phyloP scores from a whole-genome alignment of 1,140 invertebrate genomes.

The Gryon sp. region DNA sequence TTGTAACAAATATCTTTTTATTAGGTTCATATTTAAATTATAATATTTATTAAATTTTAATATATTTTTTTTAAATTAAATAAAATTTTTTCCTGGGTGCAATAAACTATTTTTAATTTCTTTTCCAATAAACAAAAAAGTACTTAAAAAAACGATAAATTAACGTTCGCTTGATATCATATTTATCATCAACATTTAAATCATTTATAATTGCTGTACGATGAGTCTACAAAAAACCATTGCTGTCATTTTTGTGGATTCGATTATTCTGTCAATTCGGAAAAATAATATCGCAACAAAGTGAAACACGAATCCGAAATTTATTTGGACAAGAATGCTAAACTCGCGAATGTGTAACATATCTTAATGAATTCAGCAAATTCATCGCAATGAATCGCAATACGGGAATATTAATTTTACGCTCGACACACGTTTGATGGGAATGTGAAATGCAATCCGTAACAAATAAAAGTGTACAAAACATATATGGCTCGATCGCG shows the following conservation, averaged over 20 bases:
- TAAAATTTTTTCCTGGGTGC: too few species aligned
- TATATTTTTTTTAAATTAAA: too few species aligned
- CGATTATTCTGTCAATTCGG: slow-evolving; percentile 7
- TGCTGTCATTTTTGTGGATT: neutral
- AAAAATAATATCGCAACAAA: slow-evolving; percentile 9
- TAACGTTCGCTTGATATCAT: too few species aligned
- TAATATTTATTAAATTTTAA: too few species aligned
- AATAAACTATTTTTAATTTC: too few species aligned
- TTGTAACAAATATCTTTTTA: too few species aligned
- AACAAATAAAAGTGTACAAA: slow-evolving; percentile 34
- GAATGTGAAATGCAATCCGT: slow-evolving; percentile 29
- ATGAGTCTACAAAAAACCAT: too few species aligned
- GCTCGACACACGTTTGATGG: slow-evolving; percentile 17
- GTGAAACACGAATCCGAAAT: slow-evolving; percentile 7
- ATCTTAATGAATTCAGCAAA: slow-evolving; percentile 15
- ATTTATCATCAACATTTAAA: neutral
- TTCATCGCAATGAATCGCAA: slow-evolving; percentile 8
- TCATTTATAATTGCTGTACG: slow-evolving; percentile 3
- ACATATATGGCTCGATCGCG: slow-evolving; percentile 8
- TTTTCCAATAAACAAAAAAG: too few species aligned
- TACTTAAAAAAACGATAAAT: too few species aligned
- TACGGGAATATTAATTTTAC: slow-evolving; percentile 19
- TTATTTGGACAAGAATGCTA: slow-evolving; percentile 6
- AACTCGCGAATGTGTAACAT: slow-evolving; percentile 1
- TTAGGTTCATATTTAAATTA: too few species aligned